These are phyloP conservation scores for Peromyscus californicus DNA, from an alignment of 2,113 vertebrate species.

Conservation along the genomic window DNA sequence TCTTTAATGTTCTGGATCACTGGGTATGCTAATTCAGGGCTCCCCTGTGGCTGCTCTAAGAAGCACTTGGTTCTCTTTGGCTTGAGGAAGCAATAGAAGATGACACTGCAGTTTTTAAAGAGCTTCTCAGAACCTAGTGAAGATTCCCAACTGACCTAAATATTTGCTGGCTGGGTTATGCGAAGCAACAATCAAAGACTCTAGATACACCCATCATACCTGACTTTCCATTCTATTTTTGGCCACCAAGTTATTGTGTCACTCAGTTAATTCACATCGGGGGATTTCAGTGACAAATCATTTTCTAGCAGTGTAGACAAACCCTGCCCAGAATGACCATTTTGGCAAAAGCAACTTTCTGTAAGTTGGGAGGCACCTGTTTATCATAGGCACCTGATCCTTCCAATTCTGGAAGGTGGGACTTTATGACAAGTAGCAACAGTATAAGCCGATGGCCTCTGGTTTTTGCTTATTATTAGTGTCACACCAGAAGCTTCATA, in stretches of 20 bases:
- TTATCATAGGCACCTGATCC: not conserved
- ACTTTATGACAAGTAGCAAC: conserved; percentile 38
- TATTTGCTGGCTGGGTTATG: not conserved
- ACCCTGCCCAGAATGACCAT: conserved; percentile 10
- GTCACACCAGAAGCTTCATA: not conserved
- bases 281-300: not conserved
- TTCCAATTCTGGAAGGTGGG: not conserved
- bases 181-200: conserved; percentile 9
- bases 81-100: not conserved
- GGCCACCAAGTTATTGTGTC: conserved; percentile 1
- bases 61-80: not conserved
- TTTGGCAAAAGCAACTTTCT: conserved; percentile 19
- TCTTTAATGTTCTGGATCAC: not conserved
- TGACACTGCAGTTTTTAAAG: not conserved
- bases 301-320: conserved; percentile 54
- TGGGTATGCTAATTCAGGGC: conserved; percentile 21
- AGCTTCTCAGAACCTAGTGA: not conserved
- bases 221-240: conserved; percentile 13
- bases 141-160: not conserved
- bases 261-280: conserved; percentile 27
- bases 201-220: not conserved
- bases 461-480: conserved; percentile 15
- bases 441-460: not conserved
- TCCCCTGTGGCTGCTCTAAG: not conserved
- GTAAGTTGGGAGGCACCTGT: conserved; percentile 37